Evolutionary conservation across 2,797 vertebrate genomes (phyloP).

Genomic region (Chromis chromis): DNA sequence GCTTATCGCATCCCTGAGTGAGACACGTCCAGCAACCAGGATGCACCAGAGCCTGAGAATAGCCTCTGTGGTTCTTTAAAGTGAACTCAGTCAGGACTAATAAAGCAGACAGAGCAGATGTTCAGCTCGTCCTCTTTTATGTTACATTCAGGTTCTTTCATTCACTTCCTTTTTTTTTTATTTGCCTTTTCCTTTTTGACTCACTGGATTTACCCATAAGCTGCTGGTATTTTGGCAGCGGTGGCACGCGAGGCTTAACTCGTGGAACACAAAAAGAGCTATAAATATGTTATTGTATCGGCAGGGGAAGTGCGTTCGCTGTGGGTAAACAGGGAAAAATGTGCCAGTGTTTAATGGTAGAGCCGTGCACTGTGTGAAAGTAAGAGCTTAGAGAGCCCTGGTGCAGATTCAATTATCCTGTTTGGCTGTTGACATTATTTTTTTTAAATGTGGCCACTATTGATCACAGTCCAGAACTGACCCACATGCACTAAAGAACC

Average conservation of each 20-base stretch:
- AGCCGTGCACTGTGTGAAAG: not conserved
- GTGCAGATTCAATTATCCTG: too few species aligned
- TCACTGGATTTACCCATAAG: constrained; percentile 33
- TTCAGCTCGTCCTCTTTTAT: not conserved
- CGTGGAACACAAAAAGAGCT: constrained; percentile 10
- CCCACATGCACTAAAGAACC: too few species aligned
- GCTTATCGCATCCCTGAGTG: not conserved
- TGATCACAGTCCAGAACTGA: too few species aligned
- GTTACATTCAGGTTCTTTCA: not conserved
- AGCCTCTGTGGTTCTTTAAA: not conserved
- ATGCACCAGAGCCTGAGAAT: constrained; percentile 41
- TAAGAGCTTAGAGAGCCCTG: not conserved
- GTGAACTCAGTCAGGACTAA: not conserved
- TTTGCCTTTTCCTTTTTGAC: constrained; percentile 9
- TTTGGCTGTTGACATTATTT: too few species aligned
- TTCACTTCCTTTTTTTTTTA: not conserved
- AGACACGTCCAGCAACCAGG: constrained; percentile 9
- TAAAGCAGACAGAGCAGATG: not conserved
- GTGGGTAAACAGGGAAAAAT: not conserved
- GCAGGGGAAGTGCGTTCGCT: constrained; percentile 3
- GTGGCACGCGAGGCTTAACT: not conserved
- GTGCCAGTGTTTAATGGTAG: not conserved
- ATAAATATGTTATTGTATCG: constrained; percentile 40
- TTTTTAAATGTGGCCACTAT: too few species aligned
- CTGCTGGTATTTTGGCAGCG: constrained; percentile 27